These are phyloP conservation scores for Sinocyclocheilus anshuiensis DNA, from an alignment of 2,113 vertebrate genomes.

Conservation along the genomic window DNA sequence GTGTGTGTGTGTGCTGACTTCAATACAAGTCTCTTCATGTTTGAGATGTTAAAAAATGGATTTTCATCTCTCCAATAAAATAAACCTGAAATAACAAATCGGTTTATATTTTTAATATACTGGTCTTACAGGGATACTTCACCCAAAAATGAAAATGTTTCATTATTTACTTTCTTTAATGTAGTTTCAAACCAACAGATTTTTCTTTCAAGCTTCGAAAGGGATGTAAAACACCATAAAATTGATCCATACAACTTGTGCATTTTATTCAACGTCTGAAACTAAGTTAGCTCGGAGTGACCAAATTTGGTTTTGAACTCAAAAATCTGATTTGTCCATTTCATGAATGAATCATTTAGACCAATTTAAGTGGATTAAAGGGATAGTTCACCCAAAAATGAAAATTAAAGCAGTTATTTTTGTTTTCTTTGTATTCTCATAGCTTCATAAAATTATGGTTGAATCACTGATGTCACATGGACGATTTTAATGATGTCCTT, in stretches of 20 bases:
- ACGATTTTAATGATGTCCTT: too few relatives aligned
- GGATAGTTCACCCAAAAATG: too few relatives aligned
- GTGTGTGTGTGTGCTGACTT: not conserved
- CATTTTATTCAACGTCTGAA: not conserved
- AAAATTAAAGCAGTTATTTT: too few relatives aligned
- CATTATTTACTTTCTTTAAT: not conserved
- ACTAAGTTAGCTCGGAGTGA: not conserved
- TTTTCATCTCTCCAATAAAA: not conserved
- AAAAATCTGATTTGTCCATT: not conserved
- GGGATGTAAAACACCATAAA: not conserved
- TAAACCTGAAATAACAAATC: not conserved
- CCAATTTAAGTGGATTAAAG: not conserved
- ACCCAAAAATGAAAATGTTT: not conserved
- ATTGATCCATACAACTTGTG: not conserved
- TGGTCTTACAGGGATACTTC: not conserved
- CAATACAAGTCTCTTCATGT: not conserved
- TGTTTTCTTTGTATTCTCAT: too few relatives aligned
- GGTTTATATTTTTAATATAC: not conserved
- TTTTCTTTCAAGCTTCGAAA: not conserved
- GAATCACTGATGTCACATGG: not conserved
- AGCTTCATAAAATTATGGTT: too few relatives aligned
- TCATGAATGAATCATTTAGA: not conserved
- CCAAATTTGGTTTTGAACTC: not conserved
- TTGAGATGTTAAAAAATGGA: not conserved
- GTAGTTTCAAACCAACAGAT: not conserved